phyloP scores from a whole-genome alignment of 2,888 invertebrate species.

The Melieria omissa region DNA sequence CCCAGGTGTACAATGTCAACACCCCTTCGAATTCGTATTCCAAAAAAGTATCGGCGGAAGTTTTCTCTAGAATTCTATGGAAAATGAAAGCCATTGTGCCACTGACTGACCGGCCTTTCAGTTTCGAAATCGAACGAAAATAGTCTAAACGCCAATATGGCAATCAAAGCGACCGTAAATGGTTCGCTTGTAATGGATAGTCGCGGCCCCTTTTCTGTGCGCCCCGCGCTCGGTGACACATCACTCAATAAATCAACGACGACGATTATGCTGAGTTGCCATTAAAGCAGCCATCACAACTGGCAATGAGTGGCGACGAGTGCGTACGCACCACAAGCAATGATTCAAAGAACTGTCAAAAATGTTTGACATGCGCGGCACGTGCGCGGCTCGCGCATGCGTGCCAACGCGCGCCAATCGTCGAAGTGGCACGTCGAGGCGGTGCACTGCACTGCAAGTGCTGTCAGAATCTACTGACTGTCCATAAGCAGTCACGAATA shows the following conservation, averaged over 20 bases:
- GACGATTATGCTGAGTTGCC: not conserved
- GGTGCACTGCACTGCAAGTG: not conserved
- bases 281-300: not conserved
- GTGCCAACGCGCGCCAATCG: slow-evolving; percentile 6
- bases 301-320: not conserved
- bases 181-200: slow-evolving; percentile 1
- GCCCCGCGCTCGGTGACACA: not conserved
- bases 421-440: slow-evolving; percentile 37
- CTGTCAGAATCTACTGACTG: not conserved
- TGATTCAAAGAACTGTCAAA: slow-evolving; percentile 10
- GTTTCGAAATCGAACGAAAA: not conserved
- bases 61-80: not conserved
- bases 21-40: no score
- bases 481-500: not conserved
- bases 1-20: no score
- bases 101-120: not conserved
- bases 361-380: slow-evolving; percentile 45
- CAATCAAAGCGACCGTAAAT: not conserved
- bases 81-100: not conserved
- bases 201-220: slow-evolving; percentile 3
- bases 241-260: not conserved
- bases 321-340: not conserved
- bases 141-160: not conserved
- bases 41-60: no score
- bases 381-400: slow-evolving; percentile 38